Conservation (phyloP, 2,113 vertebrate species). For the Tauraco erythrolophus region DNA sequence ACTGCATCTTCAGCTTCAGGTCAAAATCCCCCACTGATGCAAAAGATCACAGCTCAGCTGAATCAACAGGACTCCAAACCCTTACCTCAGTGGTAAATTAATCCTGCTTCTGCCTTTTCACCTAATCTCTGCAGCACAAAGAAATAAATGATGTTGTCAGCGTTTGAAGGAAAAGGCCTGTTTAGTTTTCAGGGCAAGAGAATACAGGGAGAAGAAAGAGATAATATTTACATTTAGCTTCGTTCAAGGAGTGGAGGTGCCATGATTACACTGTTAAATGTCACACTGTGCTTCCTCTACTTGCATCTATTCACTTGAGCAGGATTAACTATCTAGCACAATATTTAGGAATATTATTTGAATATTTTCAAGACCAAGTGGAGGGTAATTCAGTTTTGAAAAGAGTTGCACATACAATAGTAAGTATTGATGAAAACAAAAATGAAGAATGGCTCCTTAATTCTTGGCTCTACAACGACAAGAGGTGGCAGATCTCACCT, state of each 20-base stretch:
- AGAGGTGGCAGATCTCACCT: background rate
- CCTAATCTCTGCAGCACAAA: background rate
- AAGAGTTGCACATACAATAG: accelerated
- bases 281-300: background rate
- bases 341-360: background rate
- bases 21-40: background rate
- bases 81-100: background rate
- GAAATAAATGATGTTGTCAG: background rate
- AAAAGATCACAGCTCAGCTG: background rate
- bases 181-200: background rate
- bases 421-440: background rate
- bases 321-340: background rate
- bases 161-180: background rate
- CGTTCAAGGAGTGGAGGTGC: accelerated
- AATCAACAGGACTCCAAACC: background rate
- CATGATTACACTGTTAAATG: background rate
- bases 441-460: background rate
- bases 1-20: background rate
- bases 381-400: background rate
- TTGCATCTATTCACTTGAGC: background rate
- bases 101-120: background rate
- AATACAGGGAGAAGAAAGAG: background rate
- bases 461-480: background rate
- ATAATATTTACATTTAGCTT: background rate
- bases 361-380: background rate